Evolutionary conservation across 2,888 invertebrate genomes (phyloP).

Genomic region (Ennomos quercinarius): DNA sequence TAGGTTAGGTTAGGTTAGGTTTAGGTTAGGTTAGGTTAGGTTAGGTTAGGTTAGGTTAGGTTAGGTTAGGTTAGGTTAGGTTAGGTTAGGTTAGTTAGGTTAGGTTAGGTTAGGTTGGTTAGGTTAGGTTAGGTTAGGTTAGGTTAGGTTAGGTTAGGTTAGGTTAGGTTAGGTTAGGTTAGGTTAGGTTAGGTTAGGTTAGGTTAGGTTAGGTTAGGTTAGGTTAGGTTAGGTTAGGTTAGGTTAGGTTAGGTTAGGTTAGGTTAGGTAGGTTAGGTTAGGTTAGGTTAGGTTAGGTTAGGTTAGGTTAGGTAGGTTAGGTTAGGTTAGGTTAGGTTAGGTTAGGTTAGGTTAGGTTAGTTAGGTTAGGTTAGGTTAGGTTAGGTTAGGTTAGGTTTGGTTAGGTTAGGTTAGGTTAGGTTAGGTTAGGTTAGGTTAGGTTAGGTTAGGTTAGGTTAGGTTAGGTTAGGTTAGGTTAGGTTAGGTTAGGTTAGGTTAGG

Average conservation of each 20-base stretch:
- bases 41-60: constrained; percentile 37
- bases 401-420: constrained; percentile 40
- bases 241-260: constrained; percentile 36
- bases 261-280: constrained; percentile 33
- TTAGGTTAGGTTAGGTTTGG: constrained; percentile 39
- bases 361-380: constrained; percentile 39
- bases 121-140: constrained; percentile 29
- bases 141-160: constrained; percentile 43
- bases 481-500: constrained; percentile 42
- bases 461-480: constrained; percentile 44
- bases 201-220: constrained; percentile 40
- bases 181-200: constrained; percentile 38
- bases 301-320: constrained; percentile 40
- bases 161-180: constrained; percentile 39
- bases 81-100: constrained; percentile 42
- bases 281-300: constrained; percentile 35
- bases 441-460: constrained; percentile 39
- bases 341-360: constrained; percentile 34
- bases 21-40: constrained; percentile 40
- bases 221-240: constrained; percentile 39
- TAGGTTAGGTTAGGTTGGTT: constrained; percentile 43
- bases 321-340: constrained; percentile 36
- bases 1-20: constrained; percentile 37
- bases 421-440: constrained; percentile 40
- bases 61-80: constrained; percentile 42